These are phyloP conservation scores for Amphiura filiformis DNA, from an alignment of 35 echinoderm and acorn worm genomes.

Conservation along the genomic window DNA sequence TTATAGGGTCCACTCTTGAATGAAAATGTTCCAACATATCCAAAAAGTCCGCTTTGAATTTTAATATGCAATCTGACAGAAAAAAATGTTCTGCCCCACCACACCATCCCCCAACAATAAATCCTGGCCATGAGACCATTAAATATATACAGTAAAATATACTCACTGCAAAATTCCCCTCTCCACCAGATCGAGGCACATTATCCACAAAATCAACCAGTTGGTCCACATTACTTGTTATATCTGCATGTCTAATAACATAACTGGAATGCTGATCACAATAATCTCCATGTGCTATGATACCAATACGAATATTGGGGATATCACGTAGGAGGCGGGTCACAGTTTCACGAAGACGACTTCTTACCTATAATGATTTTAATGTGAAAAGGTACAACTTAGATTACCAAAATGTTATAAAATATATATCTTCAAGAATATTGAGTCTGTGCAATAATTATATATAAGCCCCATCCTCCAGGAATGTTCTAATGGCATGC, in stretches of 20 bases:
- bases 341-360: slow-evolving; percentile 13
- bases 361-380: slow-evolving; percentile 22
- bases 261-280: slow-evolving; percentile 44
- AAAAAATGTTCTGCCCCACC: no score
- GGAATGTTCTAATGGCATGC: neutral
- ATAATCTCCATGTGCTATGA: slow-evolving; percentile 79
- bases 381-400: neutral
- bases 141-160: no score
- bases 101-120: no score
- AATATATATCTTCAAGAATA: neutral
- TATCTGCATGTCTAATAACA: slow-evolving; percentile 44
- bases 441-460: neutral
- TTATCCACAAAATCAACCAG: slow-evolving; percentile 51
- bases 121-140: no score
- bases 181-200: slow-evolving; percentile 50
- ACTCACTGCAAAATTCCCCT: slow-evolving; percentile 56
- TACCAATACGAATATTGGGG: slow-evolving; percentile 66
- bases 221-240: slow-evolving; percentile 25
- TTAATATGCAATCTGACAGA: no score
- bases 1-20: no score
- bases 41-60: no score
- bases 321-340: slow-evolving; percentile 60
- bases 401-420: neutral
- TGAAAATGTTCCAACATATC: no score
- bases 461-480: neutral